phyloP scores from a whole-genome alignment of 1,140 invertebrate genomes.

The Aphaenogaster rudis region DNA sequence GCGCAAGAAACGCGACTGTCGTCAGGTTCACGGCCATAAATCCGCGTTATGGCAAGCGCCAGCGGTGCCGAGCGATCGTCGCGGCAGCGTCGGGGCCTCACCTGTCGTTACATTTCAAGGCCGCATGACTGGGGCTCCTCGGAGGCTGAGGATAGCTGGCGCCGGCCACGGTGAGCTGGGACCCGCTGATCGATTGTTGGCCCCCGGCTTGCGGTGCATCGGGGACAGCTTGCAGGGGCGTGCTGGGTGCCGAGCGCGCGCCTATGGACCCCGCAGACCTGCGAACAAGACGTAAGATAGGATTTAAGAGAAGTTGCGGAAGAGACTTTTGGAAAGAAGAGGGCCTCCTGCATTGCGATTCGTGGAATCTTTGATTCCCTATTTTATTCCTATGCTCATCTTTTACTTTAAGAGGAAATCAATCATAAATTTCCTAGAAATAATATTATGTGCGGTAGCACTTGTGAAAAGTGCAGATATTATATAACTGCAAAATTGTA shows the following conservation, averaged over 20 bases:
- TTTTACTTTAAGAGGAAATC: neutral
- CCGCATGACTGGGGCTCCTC: slow-evolving; percentile 82
- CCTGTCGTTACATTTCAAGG: slow-evolving; percentile 83
- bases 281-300: slow-evolving; percentile 12
- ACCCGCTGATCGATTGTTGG: slow-evolving; percentile 77
- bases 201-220: slow-evolving; percentile 75
- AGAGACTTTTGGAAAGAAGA: neutral
- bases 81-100: slow-evolving; percentile 54
- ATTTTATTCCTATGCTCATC: neutral
- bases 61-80: neutral
- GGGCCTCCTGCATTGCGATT: neutral
- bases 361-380: neutral
- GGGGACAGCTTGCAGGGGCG: slow-evolving; percentile 81
- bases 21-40: neutral
- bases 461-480: neutral
- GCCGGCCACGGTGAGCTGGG: slow-evolving; percentile 78
- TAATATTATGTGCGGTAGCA: neutral
- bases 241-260: slow-evolving; percentile 84
- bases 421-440: neutral
- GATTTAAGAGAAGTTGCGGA: neutral
- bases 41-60: neutral
- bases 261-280: slow-evolving; percentile 86
- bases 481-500: neutral
- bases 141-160: slow-evolving; percentile 79
- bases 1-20: neutral